A percentile compares a stretch with the other conserved stretches of the same genome.
phyloP scores from a whole-genome alignment of 2,888 invertebrate genomes.

The Bembecia ichneumoniformis region DNA sequence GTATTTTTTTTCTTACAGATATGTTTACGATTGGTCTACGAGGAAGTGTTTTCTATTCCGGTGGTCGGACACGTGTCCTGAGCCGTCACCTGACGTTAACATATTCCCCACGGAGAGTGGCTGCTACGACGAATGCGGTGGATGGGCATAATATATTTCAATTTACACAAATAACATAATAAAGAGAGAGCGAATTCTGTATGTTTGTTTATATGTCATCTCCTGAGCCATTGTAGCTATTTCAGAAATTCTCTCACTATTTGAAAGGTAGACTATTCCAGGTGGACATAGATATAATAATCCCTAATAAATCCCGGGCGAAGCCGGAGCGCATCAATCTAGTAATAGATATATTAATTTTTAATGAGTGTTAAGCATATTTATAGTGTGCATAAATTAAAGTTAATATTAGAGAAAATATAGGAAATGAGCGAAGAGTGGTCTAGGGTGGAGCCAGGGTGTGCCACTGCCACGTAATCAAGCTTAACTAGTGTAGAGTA shows the following conservation, averaged over 20 bases:
- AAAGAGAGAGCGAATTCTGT: too few species aligned
- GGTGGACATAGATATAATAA: too few species aligned
- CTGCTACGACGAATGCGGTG: conserved; percentile 32
- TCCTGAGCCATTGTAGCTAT: too few species aligned
- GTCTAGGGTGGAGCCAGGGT: conserved; percentile 16
- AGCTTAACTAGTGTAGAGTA: conserved; percentile 15
- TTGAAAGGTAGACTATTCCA: too few species aligned
- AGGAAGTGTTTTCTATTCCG: conserved; percentile 37
- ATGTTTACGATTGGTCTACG: conserved; percentile 38
- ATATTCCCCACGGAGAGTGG: conserved; percentile 32
- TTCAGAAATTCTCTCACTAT: too few species aligned
- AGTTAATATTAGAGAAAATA: background rate
- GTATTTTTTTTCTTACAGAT: conserved; percentile 25
- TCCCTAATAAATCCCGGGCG: too few species aligned
- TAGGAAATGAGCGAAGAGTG: background rate
- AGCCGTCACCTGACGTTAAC: conserved; percentile 21
- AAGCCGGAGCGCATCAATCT: too few species aligned
- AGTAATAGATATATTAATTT: too few species aligned
- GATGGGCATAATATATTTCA: conserved; percentile 31
- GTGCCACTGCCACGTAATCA: conserved; percentile 39
- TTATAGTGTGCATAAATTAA: too few species aligned
- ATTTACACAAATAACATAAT: too few species aligned
- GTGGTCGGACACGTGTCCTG: conserved; percentile 36
- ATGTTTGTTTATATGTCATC: too few species aligned
- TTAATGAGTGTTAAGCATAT: too few species aligned